A percentile compares a stretch with the other conserved stretches of the same genome.
phyloP scores from a whole-genome alignment of 2,888 invertebrate species.

The Rugalucina vietnamica region DNA sequence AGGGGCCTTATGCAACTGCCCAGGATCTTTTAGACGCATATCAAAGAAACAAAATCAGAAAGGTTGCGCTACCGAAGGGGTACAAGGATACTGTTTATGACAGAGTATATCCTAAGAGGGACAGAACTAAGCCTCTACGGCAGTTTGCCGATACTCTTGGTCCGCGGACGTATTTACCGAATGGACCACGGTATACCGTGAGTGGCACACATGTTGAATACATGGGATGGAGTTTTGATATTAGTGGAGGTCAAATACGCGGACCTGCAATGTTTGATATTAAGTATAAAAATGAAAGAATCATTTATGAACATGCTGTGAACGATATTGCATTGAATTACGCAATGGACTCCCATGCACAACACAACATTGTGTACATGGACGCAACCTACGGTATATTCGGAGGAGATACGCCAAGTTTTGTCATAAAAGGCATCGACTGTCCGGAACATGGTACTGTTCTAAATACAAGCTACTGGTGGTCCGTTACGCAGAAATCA shows the following conservation, averaged over 20 bases:
- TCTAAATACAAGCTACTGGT: slow-evolving; percentile 65
- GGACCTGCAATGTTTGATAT: slow-evolving; percentile 69
- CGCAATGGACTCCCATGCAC: slow-evolving; percentile 67
- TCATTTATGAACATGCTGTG: slow-evolving; percentile 73
- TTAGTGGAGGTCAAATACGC: slow-evolving; percentile 64
- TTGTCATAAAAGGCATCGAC: slow-evolving; percentile 68
- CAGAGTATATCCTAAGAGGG: slow-evolving; percentile 59
- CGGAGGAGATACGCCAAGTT: slow-evolving; percentile 58
- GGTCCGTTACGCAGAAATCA: slow-evolving; percentile 43
- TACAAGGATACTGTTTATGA: slow-evolving; percentile 54
- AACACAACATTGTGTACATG: slow-evolving; percentile 68
- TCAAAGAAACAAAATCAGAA: slow-evolving; percentile 49
- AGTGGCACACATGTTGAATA: slow-evolving; percentile 67
- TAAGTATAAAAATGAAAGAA: slow-evolving; percentile 67
- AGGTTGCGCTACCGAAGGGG: slow-evolving; percentile 57
- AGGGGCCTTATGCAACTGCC: slow-evolving; percentile 64
- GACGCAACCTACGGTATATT: slow-evolving; percentile 68
- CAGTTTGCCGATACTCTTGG: slow-evolving; percentile 63
- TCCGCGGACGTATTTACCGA: slow-evolving; percentile 64
- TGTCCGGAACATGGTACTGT: slow-evolving; percentile 72
- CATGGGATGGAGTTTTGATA: slow-evolving; percentile 74
- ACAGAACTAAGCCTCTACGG: slow-evolving; percentile 40
- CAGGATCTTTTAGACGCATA: slow-evolving; percentile 59
- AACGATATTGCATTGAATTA: slow-evolving; percentile 70
- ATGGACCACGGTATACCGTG: slow-evolving; percentile 69